Evolutionary conservation across 2,888 invertebrate species (phyloP).

Genomic region (Callyntrura guangdongensis): DNA sequence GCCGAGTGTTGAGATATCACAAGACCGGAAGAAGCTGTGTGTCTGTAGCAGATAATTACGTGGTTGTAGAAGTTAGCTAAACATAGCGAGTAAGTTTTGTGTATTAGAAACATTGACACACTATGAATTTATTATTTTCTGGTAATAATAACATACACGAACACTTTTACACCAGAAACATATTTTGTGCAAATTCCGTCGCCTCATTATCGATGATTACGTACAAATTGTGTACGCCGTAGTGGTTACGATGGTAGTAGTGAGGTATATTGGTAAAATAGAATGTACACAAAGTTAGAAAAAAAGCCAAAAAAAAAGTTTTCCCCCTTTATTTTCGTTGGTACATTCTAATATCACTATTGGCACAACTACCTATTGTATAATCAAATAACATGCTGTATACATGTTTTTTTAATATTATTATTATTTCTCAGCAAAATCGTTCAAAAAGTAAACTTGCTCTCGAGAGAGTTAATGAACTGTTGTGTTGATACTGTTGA

Average conservation of each 20-base stretch:
- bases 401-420: neutral
- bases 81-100: neutral
- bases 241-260: neutral
- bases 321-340: neutral
- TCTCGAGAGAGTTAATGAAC: constrained; percentile 43
- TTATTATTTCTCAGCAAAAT: neutral
- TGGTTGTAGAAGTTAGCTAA: too few species aligned
- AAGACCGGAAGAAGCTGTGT: constrained; percentile 60
- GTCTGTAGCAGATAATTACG: constrained; percentile 50
- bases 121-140: constrained; percentile 49
- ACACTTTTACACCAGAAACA: neutral
- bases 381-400: neutral
- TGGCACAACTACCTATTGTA: neutral
- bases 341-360: neutral
- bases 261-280: too few species aligned
- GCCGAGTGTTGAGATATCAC: constrained; percentile 15
- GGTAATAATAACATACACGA: constrained; percentile 11
- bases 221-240: neutral
- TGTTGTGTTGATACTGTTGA: neutral
- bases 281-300: neutral
- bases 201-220: neutral
- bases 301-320: neutral
- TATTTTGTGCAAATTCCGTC: constrained; percentile 12
- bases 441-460: neutral
- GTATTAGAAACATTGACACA: constrained; percentile 41